Base-by-base conservation (phyloP, 2,113 vertebrate genomes). In the Alouatta palliata region DNA sequence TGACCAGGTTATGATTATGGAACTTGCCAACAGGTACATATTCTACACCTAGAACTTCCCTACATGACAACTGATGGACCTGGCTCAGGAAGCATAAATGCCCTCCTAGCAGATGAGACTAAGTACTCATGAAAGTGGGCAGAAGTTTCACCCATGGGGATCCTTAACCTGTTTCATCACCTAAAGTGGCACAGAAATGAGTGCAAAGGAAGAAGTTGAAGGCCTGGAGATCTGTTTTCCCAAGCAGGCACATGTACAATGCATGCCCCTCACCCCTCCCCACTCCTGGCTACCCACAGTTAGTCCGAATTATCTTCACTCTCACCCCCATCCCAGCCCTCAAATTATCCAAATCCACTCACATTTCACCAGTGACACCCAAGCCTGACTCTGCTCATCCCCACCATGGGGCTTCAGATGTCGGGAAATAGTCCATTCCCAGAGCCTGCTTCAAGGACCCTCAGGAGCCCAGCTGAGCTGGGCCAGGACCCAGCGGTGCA, bases 241-340 rank as follows among this genome's bases (percentile, higher is more conserved):
- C n/a, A 19, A 5, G 40, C 12, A 82, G 35, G 47, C 70, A 43
- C 6, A 10, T 6, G 2, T 30, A 5, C 21, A 47, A 32, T 30
- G 4, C 35, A 23, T 3, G 21, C 1, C 0, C 40, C 68, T 27
- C 9, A 20, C 25, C 32, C 11, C 20, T 17, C 7, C 25, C 43
- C 49, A 25, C 54, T 40, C 32, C 73, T 9, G 40, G 83, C 40
- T 20, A 47, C 20, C 49, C 45, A 19, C 3, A 66, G 49, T 16
- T 14, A 66, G 21, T 12, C 25, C 73, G 19, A 8, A 16, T 32
- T 35, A 43, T 20, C 56, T 52, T 81, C 71, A 58, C 52, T 14
- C 21, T 83, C 80, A 73, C 40, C 17, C 13, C 32, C 40, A 58
- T 23, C 49, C 16, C 32, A 10, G 25, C 37, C 77, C 82, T 70